Base-by-base conservation (phyloP, 2,113 vertebrate species). In the Hyperopisus bebe region DNA sequence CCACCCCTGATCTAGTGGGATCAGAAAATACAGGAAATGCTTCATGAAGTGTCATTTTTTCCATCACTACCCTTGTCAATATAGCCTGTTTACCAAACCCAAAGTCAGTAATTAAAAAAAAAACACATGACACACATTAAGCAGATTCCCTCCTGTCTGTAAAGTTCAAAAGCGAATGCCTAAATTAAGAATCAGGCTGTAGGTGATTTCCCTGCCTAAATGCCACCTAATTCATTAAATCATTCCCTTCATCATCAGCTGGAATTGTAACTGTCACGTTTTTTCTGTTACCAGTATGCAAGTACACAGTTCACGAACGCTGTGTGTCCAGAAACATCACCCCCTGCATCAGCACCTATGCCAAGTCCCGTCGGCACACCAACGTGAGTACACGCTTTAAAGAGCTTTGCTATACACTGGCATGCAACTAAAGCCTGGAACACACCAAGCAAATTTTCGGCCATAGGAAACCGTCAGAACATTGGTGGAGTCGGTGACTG, bases 291-390 rank as follows among this genome's bases (percentile, higher is more conserved):
- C 4, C 94, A 99, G 98, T 98, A 94, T 99, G 98, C 96, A 99
- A 99, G 95, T 99, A 98, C 93, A 98, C 98, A 0, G 97, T 98
- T 91, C 98, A 99, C 0, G 97, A 98, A 88, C 96, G 97, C 92
- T 99, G 98, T 24, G 98, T 98, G 88, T 98, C 97, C 95, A 98
- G 98, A 96, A 97, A 97, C 82, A 98, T 98, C 3, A 95, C 96
- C 66, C 93, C 96, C 92, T 99, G 98, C 95, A 97, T 98, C 95
- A 98, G 97, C 96, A 99, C 97, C 58, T 97, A 97, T 0, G 95
- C 96, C 91, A 99, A 98, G 95, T 96, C 97, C 92, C 98, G 97
- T 90, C 95, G 94, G 90, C 96, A 97, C 89, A 94, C 96, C 0
- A 97, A 94, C 0, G 98, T 98, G 90, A 97, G 97, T 97, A 90